These are phyloP conservation scores for Agonum fuliginosum DNA, from an alignment of 2,888 invertebrate species.

Conservation along the genomic window DNA sequence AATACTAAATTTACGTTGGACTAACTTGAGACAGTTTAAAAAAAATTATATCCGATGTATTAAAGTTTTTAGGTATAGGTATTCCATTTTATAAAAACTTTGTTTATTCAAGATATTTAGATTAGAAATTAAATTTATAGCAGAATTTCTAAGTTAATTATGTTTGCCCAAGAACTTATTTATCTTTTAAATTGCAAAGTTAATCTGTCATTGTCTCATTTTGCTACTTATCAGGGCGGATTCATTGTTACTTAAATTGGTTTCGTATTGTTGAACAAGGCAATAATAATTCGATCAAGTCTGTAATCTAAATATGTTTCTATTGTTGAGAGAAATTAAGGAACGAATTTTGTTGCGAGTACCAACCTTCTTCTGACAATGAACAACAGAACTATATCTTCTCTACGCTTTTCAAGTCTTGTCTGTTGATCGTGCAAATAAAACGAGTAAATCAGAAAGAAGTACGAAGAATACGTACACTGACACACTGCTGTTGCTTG, in stretches of 20 bases:
- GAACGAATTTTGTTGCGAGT: background rate
- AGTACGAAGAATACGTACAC: background rate
- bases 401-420: background rate
- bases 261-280: background rate
- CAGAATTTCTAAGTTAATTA: background rate
- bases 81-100: too few species aligned
- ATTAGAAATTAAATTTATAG: background rate
- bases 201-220: background rate
- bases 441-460: conserved; percentile 26
- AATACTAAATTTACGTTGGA: too few species aligned
- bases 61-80: too few species aligned
- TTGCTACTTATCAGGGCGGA: background rate
- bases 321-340: background rate
- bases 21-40: too few species aligned
- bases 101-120: background rate
- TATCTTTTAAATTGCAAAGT: background rate
- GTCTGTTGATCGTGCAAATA: background rate
- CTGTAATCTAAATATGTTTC: conserved; percentile 10
- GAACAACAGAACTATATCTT: conserved; percentile 26
- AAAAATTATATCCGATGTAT: too few species aligned
- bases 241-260: conserved; percentile 24
- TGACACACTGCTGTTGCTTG: background rate
- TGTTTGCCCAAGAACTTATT: background rate
- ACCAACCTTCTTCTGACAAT: background rate
- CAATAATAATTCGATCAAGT: conserved; percentile 18